Percentiles rank a stretch among this genome's conserved stretches.
Conservation (phyloP, 2,888 invertebrate genomes). For the Meteorus colon region DNA sequence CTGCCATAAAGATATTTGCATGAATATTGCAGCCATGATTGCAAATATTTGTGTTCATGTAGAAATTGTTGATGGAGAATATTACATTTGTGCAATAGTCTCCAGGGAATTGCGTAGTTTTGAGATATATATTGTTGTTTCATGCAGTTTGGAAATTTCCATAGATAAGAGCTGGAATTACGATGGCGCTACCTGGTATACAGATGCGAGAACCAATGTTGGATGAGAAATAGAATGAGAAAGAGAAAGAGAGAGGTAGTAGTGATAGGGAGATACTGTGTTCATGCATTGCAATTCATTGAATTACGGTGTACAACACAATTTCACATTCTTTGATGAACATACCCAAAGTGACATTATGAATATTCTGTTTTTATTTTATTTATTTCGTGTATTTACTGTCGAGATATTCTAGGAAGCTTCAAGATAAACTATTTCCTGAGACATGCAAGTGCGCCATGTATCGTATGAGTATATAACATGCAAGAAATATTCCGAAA, state of each 20-base stretch:
- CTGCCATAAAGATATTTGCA: neutral
- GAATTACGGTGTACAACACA: neutral
- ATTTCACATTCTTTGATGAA: neutral
- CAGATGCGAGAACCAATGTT: conserved; percentile 60
- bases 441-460: neutral
- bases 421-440: conserved; percentile 3
- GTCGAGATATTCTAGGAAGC: neutral
- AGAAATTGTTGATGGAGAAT: neutral
- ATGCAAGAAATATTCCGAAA: conserved; percentile 8
- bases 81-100: conserved; percentile 59
- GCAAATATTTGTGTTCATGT: conserved; percentile 54
- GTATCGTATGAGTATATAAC: neutral
- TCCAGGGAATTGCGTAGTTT: conserved; percentile 68
- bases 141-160: conserved; percentile 71
- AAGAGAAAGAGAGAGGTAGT: conserved; percentile 30
- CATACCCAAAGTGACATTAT: neutral
- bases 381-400: neutral
- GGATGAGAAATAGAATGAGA: conserved; percentile 41
- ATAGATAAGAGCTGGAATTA: conserved; percentile 71
- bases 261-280: conserved; percentile 45
- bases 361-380: neutral
- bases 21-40: conserved; percentile 49
- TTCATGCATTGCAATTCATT: conserved; percentile 43
- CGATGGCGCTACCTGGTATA: conserved; percentile 63
- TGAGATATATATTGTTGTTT: conserved; percentile 70